phyloP scores from a whole-genome alignment of 2,113 vertebrate genomes.

The Lichenostomus cassidix region DNA sequence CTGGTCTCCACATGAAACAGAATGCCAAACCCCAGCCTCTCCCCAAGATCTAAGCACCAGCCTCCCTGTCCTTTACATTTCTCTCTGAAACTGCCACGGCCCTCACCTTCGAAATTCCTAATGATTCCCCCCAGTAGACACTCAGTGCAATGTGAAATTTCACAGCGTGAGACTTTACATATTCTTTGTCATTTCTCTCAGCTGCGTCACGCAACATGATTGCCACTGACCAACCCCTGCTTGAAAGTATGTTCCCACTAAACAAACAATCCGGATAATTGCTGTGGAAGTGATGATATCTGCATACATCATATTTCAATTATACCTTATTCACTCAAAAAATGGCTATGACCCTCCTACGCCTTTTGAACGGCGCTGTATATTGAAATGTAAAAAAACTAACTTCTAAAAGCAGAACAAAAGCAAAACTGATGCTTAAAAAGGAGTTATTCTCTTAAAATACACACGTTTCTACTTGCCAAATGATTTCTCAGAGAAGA shows the following conservation, averaged over 20 bases:
- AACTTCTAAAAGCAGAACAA: slow-evolving; percentile 56
- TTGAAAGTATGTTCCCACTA: slow-evolving; percentile 35
- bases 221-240: slow-evolving; percentile 38
- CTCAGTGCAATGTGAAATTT: neutral
- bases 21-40: slow-evolving; percentile 39
- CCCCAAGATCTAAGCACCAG: slow-evolving; percentile 7
- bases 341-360: slow-evolving; percentile 46
- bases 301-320: slow-evolving; percentile 60
- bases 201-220: neutral
- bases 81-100: slow-evolving; percentile 6
- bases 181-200: neutral
- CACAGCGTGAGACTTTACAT: slow-evolving; percentile 7
- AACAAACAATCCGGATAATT: slow-evolving; percentile 49
- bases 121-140: neutral
- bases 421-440: slow-evolving; percentile 39
- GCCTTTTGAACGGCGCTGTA: neutral
- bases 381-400: slow-evolving; percentile 48
- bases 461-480: slow-evolving; percentile 51
- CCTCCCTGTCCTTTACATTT: slow-evolving; percentile 2
- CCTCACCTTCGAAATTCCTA: slow-evolving; percentile 13
- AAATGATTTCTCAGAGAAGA: slow-evolving; percentile 60
- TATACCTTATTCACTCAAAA: slow-evolving; percentile 50
- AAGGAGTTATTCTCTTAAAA: slow-evolving; percentile 55
- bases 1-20: slow-evolving; percentile 62
- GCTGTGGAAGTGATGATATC: slow-evolving; percentile 50